phyloP scores from a whole-genome alignment of 2,888 invertebrate genomes.

The Rotaria socialis region DNA sequence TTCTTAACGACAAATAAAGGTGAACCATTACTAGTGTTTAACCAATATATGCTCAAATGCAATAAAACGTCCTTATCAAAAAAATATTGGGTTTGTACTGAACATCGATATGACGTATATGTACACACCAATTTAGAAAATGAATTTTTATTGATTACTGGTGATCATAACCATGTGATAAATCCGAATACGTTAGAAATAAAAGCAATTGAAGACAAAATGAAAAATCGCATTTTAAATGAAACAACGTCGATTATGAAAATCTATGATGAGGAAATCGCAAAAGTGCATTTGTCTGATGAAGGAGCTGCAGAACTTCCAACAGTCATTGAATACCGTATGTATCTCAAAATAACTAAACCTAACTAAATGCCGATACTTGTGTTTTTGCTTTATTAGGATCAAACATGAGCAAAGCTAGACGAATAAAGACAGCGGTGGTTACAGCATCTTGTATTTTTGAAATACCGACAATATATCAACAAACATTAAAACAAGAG shows the following conservation, averaged over 20 bases:
- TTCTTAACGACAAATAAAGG: too few relatives aligned
- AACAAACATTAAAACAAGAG: background rate
- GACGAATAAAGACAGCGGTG: background rate
- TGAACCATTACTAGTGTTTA: too few relatives aligned
- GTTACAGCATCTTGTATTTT: background rate
- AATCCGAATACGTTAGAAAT: background rate
- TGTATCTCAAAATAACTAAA: background rate
- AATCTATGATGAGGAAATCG: background rate
- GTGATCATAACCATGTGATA: background rate
- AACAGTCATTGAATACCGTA: background rate
- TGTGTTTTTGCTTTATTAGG: background rate
- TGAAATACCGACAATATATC: background rate
- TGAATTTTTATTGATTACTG: background rate
- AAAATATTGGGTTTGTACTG: background rate
- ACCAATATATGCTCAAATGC: background rate
- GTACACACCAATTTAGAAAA: too few relatives aligned
- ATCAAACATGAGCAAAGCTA: background rate
- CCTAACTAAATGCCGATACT: background rate
- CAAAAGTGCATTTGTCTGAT: background rate
- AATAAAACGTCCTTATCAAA: background rate
- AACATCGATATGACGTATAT: background rate
- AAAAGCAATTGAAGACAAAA: background rate
- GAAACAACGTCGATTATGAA: background rate
- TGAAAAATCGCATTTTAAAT: background rate
- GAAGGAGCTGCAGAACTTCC: background rate